Base-by-base conservation (phyloP, 2,797 vertebrate genomes). In the Clarias laeviceps region DNA sequence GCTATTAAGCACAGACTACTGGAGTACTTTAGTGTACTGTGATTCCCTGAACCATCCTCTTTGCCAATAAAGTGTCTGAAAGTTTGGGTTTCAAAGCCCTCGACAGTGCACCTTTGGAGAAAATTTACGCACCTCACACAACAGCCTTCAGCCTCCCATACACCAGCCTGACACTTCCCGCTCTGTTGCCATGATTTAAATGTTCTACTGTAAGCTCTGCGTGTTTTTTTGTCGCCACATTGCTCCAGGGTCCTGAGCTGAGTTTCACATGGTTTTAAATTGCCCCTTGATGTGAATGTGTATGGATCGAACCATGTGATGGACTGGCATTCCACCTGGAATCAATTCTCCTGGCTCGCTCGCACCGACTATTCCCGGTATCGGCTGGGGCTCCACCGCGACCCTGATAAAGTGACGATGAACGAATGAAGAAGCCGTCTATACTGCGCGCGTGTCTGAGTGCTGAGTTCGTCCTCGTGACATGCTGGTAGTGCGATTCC, bases 121-220 rank as follows among this genome's bases (percentile, higher is more conserved):
- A 85, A 64, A 69, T 89, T 89, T 87, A 87, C 73, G 83, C 7
- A 29, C 84, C 82, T 68, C 68, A 65, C 64, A 54, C 64, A 74
- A 8, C 56, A 84, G 82, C 70, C 69, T 83, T 85, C 86, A 6
- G 82, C 56, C 65, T 22, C 45, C 40, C 1, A 27, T 6, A 45
- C 50, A 34, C 65, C 29, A 5, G 29, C 29, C 76, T 66, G 74
- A 82, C 76, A 73, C 78, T 83, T 85, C 73, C 84, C 84, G 20
- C 29, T 78, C 20, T 1, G 54, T 77, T 12, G 1, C 14, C 20
- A 1, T 78, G 76, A 61, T 78, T 78, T 37, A 61, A 56, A 57
- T 56, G 7, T 74, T 14, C 24, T 54, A 18, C 72, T n/a, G 27
- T 54, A 27, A 76, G 54, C 27, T 76, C 73, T 24, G 27, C 6